Conservation (phyloP, 2,797 vertebrate genomes). For the Pseudocheirus occidentalis region DNA sequence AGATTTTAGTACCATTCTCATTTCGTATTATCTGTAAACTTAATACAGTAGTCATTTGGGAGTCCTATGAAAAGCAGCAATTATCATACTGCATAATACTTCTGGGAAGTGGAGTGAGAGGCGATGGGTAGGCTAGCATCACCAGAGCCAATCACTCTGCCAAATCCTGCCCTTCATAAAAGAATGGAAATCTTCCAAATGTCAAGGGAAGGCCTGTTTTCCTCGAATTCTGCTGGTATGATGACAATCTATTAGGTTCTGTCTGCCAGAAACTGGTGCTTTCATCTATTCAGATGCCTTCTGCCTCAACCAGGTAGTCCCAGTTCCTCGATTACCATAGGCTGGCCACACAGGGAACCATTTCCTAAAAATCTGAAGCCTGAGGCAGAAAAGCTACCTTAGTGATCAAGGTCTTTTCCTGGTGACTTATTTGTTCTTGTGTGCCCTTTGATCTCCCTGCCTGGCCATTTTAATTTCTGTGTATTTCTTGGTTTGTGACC, state of each 20-base stretch:
- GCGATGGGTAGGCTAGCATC: background rate
- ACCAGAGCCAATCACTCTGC: background rate
- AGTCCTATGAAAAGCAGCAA: background rate
- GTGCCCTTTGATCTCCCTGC: background rate
- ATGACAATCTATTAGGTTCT: background rate
- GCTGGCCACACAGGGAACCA: background rate
- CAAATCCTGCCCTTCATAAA: background rate
- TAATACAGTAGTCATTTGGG: background rate
- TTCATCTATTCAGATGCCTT: background rate
- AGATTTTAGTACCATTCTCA: background rate
- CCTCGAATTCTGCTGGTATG: constrained; percentile 5
- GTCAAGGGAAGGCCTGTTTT: background rate
- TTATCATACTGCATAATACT: background rate
- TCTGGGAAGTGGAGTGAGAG: background rate
- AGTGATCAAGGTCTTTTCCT: background rate
- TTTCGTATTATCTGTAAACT: background rate
- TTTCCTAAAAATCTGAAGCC: background rate
- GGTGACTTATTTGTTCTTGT: background rate
- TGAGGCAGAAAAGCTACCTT: background rate
- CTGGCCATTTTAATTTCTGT: background rate
- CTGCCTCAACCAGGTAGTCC: background rate
- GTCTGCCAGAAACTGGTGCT: background rate
- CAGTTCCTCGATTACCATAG: background rate
- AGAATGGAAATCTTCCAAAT: background rate
- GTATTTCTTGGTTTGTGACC: background rate